Evolutionary conservation across 2,888 invertebrate species (phyloP).

Genomic region (Mesorhabditis belari): DNA sequence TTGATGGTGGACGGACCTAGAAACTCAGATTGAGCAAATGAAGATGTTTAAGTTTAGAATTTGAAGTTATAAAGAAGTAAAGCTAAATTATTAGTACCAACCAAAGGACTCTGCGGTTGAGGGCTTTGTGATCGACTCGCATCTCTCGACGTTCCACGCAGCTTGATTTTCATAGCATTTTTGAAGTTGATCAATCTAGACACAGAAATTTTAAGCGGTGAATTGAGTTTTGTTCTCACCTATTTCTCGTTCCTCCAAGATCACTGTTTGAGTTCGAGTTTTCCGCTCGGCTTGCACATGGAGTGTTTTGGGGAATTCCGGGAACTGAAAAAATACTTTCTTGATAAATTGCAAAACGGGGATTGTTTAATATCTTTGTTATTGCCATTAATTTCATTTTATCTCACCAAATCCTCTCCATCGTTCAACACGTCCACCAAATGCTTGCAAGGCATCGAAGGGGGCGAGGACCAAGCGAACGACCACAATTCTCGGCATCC

Average conservation of each 20-base stretch:
- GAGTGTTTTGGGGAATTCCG: not conserved
- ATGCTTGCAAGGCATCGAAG: slow-evolving; percentile 41
- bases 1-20: slow-evolving; percentile 49
- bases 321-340: not conserved
- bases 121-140: slow-evolving; percentile 46
- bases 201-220: too few relatives aligned
- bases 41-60: too few relatives aligned
- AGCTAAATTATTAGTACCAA: not conserved
- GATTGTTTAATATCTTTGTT: not conserved
- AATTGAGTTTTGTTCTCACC: too few relatives aligned
- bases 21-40: too few relatives aligned
- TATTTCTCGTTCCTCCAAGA: slow-evolving; percentile 32
- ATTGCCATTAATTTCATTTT: too few relatives aligned
- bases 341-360: not conserved
- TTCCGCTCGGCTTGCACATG: not conserved
- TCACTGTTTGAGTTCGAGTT: slow-evolving; percentile 27
- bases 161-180: slow-evolving; percentile 49
- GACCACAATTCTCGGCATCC: not conserved
- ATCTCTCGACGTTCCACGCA: slow-evolving; percentile 47
- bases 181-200: slow-evolving; percentile 51
- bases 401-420: slow-evolving; percentile 40
- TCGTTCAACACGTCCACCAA: slow-evolving; percentile 51
- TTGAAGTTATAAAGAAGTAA: not conserved
- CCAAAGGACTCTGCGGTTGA: slow-evolving; percentile 49
- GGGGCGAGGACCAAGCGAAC: slow-evolving; percentile 27